phyloP scores from a whole-genome alignment of 2,797 vertebrate species.

The Calcarius lapponicus region DNA sequence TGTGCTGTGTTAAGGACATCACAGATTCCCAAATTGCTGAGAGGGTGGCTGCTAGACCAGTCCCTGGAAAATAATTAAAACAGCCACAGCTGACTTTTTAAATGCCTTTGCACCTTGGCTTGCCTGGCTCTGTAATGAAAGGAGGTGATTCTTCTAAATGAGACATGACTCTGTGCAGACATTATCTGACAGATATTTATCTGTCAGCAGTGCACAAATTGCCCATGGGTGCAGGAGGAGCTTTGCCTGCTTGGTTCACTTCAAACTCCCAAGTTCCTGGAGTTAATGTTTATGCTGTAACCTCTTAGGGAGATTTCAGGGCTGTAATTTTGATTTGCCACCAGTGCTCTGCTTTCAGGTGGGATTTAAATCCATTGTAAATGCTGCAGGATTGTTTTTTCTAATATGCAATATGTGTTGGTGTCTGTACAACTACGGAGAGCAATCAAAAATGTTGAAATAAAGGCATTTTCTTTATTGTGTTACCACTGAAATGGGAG shows the following conservation, averaged over 20 bases:
- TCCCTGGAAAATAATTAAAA: not conserved
- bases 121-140: not conserved
- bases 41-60: not conserved
- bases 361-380: not conserved
- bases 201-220: not conserved
- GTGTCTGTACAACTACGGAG: not conserved
- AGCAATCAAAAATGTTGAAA: not conserved
- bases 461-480: not conserved
- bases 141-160: not conserved
- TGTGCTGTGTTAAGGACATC: not conserved
- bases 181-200: not conserved
- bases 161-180: not conserved
- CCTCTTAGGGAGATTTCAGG: not conserved
- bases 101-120: not conserved
- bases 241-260: not conserved
- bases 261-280: not conserved
- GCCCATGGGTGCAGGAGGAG: not conserved
- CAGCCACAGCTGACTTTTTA: not conserved
- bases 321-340: not conserved
- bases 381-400: not conserved
- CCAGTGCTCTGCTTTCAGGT: not conserved
- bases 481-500: not conserved
- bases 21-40: not conserved
- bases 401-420: not conserved
- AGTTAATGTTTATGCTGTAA: not conserved